phyloP scores from a whole-genome alignment of 1,140 invertebrate species.

The Acromyrmex heyeri region DNA sequence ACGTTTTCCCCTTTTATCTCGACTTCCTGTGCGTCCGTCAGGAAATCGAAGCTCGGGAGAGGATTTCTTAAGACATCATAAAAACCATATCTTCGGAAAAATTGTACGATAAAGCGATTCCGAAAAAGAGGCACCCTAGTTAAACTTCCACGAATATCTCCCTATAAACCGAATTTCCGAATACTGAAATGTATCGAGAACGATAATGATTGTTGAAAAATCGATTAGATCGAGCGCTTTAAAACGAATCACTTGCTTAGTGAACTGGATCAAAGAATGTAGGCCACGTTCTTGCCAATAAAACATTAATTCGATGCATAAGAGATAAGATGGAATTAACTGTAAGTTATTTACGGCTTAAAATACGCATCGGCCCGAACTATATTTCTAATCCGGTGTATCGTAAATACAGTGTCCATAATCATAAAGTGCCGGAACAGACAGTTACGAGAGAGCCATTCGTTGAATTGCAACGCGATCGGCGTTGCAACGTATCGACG shows the following conservation, averaged over 20 bases:
- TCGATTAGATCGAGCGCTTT: background rate
- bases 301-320: conserved; percentile 18
- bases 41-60: conserved; percentile 48
- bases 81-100: conserved; percentile 45
- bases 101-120: conserved; percentile 10
- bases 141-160: background rate
- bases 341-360: conserved; percentile 49
- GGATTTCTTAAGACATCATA: conserved; percentile 37
- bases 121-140: background rate
- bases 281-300: background rate
- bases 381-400: conserved; percentile 52
- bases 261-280: background rate
- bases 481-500: background rate
- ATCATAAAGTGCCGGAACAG: conserved; percentile 54
- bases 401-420: conserved; percentile 61
- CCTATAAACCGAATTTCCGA: background rate
- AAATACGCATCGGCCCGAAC: conserved; percentile 26
- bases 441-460: conserved; percentile 54
- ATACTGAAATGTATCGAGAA: background rate
- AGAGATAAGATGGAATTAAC: conserved; percentile 12
- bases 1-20: conserved; percentile 46
- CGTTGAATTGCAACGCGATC: conserved; percentile 51
- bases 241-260: background rate
- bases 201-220: background rate
- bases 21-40: conserved; percentile 42